phyloP scores from a whole-genome alignment of 2,113 vertebrate species.

The Cheilinus undulatus region DNA sequence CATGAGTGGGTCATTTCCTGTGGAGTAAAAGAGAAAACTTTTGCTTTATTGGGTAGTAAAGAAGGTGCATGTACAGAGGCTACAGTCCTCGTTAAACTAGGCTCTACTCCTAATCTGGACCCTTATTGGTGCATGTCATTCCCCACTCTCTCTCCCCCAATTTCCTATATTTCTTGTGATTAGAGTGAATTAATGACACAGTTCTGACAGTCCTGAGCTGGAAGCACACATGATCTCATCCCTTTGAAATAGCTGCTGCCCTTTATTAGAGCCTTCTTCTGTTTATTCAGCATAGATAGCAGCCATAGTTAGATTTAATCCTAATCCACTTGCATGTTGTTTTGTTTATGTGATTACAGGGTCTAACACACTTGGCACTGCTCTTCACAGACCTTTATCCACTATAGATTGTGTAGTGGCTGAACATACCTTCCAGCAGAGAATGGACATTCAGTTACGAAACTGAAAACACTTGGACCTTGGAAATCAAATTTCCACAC shows the following conservation, averaged over 20 bases:
- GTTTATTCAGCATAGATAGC: slow-evolving; percentile 60
- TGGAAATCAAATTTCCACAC: slow-evolving; percentile 11
- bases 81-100: no score
- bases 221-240: slow-evolving; percentile 9
- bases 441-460: not conserved
- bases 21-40: not conserved
- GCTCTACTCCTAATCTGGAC: no score
- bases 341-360: slow-evolving; percentile 71
- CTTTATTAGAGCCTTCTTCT: slow-evolving; percentile 69
- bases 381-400: not conserved
- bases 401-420: slow-evolving; percentile 17
- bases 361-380: slow-evolving; percentile 38
- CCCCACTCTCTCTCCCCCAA: no score
- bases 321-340: slow-evolving; percentile 81
- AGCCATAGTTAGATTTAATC: slow-evolving; percentile 75
- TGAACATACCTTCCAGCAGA: slow-evolving; percentile 9
- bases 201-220: slow-evolving; percentile 1
- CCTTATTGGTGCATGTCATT: no score
- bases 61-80: no score
- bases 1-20: slow-evolving; percentile 97
- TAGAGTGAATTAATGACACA: not conserved
- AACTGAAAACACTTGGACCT: not conserved
- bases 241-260: slow-evolving; percentile 53
- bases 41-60: no score
- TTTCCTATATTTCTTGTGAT: no score